A percentile compares a stretch with the other conserved stretches of the same genome.
Conservation (phyloP, 2,888 invertebrate genomes). For the Oegoconia quadripuncta region DNA sequence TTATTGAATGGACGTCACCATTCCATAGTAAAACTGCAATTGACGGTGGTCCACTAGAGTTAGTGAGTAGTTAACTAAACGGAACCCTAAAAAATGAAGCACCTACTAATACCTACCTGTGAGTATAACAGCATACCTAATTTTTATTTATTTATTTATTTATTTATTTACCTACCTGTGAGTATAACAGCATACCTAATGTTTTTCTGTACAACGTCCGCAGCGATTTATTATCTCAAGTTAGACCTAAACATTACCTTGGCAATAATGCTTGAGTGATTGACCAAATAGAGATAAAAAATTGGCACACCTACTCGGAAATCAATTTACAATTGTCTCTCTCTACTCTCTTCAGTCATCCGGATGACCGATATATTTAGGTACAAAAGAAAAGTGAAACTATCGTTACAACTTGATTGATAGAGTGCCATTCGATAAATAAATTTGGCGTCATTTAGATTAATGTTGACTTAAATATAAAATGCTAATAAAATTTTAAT, state of each 20-base stretch:
- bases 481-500: conserved; percentile 18
- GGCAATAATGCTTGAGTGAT: conserved; percentile 32
- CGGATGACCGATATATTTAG: conserved; percentile 35
- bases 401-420: conserved; percentile 46
- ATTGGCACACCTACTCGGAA: conserved; percentile 38
- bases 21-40: conserved; percentile 34
- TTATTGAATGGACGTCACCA: too few species aligned
- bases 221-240: conserved; percentile 33
- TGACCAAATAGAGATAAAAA: conserved; percentile 28
- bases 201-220: conserved; percentile 50
- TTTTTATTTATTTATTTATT: too few species aligned
- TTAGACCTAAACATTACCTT: conserved; percentile 36
- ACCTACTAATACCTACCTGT: too few species aligned
- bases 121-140: too few species aligned
- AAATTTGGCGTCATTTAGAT: conserved; percentile 35
- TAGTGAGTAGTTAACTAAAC: too few species aligned
- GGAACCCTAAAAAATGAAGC: too few species aligned
- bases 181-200: conserved; percentile 18
- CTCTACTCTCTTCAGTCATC: conserved; percentile 35
- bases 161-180: too few species aligned
- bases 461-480: conserved; percentile 26
- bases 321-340: conserved; percentile 37
- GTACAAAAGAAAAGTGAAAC: conserved; percentile 53
- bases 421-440: conserved; percentile 37
- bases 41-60: too few species aligned